Evolutionary conservation across 2,113 vertebrate species (phyloP), one percentile per base, ranked within the genome.

Genomic region (Amblyornis subalaris): DNA sequence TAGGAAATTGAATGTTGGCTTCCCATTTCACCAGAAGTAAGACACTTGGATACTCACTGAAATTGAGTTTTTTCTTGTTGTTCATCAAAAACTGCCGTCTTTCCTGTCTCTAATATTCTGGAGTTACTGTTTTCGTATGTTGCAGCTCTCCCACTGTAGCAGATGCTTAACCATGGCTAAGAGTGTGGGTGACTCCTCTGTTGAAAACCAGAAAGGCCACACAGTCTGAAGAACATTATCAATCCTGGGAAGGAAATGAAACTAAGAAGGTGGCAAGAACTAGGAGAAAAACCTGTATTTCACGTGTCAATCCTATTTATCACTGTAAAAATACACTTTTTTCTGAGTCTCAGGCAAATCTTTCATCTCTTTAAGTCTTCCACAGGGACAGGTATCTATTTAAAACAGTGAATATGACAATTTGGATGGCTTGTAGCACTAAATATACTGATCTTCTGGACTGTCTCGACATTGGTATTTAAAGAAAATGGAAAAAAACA

Each of bases 401-500:
- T 51, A 44, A 79, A 88, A 31, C 7, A 38, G 3, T 25, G 36
- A 67, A 40, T 36, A 28, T 47, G 25, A 12, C 5, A 67, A 21
- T 64, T 26, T 90, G 22, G 10, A 10, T 35, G 7, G 3, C 21
- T 26, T 38, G 9, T 21, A 70, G 11, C n/a, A 70, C 18, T 61
- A 61, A 73, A 91, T 21, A 40, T 53, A n/a, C 2, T 20, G 5
- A 31, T 77, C 7, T 77, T 74, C 9, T 48, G 16, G 18, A 14
- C 5, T 29, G 2, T 9, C 0, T 71, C 23, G 75, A 9, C 2
- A 8, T 9, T 38, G 1, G 0, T 55, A 33, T 58, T 35, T 82
- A 44, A 90, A 55, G 5, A 75, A 75, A 85, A 87, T 2, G 18
- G 0, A 25, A 50, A 57, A 61, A 33, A 40, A 23, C 9, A 0